Conservation (phyloP, 2,113 vertebrate species). For the Tachycineta bicolor region DNA sequence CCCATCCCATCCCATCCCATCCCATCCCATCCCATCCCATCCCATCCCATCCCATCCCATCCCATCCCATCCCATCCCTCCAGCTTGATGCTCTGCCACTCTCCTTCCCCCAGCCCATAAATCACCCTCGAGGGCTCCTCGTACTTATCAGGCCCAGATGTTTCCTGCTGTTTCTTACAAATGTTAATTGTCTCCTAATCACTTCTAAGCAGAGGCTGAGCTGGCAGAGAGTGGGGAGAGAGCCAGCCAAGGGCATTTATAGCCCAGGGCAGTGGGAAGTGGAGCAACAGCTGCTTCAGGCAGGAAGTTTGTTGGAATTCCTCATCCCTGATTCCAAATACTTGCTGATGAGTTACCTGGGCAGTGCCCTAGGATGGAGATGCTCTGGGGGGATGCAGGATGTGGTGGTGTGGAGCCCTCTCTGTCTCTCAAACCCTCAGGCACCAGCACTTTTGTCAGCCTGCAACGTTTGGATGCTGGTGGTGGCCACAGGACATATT, state of each 20-base stretch:
- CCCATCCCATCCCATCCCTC: neutral
- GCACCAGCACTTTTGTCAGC: neutral
- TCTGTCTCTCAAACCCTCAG: neutral
- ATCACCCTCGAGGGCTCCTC: constrained; percentile 25
- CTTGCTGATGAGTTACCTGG: rapidly evolving
- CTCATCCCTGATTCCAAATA: neutral
- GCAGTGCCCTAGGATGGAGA: neutral
- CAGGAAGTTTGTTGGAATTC: neutral
- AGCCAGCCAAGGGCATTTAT: constrained; percentile 35
- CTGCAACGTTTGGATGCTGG: neutral
- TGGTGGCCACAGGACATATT: neutral
- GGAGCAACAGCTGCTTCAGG: neutral
- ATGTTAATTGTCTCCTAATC: constrained; percentile 77
- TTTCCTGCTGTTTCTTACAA: constrained; percentile 70
- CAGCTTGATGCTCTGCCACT: neutral
- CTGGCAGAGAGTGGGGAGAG: neutral
- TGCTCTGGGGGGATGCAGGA: neutral
- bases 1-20: too few relatives aligned
- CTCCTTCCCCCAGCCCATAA: neutral
- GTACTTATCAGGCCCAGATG: constrained; percentile 66
- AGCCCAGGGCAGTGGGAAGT: neutral
- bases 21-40: neutral
- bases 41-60: neutral
- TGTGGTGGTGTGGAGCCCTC: neutral
- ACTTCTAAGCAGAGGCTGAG: constrained; percentile 34